phyloP scores from a whole-genome alignment of 1,140 invertebrate species.

The Tetramorium simillimum region DNA sequence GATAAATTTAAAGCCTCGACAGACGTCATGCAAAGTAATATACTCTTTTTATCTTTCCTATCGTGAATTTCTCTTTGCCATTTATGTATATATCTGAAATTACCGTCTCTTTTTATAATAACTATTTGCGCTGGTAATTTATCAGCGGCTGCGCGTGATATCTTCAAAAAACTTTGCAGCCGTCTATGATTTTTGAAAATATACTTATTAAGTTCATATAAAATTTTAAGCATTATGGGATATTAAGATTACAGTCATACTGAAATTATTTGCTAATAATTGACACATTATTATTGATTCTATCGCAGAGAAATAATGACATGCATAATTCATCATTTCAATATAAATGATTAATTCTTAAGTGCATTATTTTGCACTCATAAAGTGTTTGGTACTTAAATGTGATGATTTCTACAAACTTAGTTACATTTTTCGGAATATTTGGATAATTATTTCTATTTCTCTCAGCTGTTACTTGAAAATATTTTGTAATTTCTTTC shows the following conservation, averaged over 20 bases:
- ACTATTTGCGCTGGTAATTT: not conserved
- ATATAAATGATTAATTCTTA: not conserved
- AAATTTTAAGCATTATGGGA: not conserved
- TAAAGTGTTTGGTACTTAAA: not conserved
- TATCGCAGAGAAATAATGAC: not conserved
- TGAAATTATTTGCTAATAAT: not conserved
- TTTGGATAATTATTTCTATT: too few species aligned
- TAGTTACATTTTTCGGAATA: too few species aligned
- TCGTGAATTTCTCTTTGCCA: not conserved
- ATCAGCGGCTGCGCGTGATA: not conserved
- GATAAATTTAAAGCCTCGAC: slow-evolving; percentile 42
- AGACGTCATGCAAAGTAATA: slow-evolving; percentile 21
- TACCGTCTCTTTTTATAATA: not conserved
- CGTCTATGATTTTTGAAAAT: not conserved
- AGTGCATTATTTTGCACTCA: not conserved
- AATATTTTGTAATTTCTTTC: too few species aligned
- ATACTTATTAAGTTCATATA: not conserved
- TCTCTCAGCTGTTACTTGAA: too few species aligned
- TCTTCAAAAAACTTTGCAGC: not conserved
- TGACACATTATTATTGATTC: not conserved
- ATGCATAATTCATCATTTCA: not conserved
- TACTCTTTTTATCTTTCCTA: not conserved
- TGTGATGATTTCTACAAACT: not conserved
- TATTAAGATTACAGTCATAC: not conserved
- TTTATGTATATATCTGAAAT: not conserved